A percentile compares a stretch with the other conserved stretches of the same genome.
These are phyloP conservation scores for Brachionus angularis DNA, from an alignment of 1,140 invertebrate genomes.

Conservation along the genomic window DNA sequence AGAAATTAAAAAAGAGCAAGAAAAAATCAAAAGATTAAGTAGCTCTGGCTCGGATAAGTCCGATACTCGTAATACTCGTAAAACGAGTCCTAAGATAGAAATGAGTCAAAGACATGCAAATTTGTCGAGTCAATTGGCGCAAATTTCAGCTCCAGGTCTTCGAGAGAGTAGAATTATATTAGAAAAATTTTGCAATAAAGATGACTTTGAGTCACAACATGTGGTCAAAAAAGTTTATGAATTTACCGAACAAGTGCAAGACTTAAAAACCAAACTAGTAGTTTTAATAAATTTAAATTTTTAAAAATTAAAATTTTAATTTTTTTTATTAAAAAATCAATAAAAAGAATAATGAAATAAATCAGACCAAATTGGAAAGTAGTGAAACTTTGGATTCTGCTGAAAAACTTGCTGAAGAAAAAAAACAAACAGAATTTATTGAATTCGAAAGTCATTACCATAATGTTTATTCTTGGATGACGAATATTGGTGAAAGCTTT, in stretches of 20 bases:
- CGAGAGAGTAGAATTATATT: constrained; percentile 70
- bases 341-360: constrained; percentile 16
- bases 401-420: background rate
- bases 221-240: constrained; percentile 53
- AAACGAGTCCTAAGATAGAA: constrained; percentile 64
- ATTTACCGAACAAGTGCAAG: constrained; percentile 35
- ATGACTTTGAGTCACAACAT: constrained; percentile 65
- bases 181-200: constrained; percentile 65
- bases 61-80: constrained; percentile 65
- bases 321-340: too few relatives aligned
- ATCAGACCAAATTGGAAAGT: too few relatives aligned
- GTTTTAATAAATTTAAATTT: background rate
- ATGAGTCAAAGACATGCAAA: constrained; percentile 67
- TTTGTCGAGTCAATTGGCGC: constrained; percentile 64
- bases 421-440: constrained; percentile 55
- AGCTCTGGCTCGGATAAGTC: constrained; percentile 74
- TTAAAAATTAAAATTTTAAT: too few relatives aligned
- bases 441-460: constrained; percentile 70
- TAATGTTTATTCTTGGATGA: constrained; percentile 68
- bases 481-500: constrained; percentile 68
- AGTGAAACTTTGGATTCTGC: constrained; percentile 1
- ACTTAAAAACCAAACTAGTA: constrained; percentile 1
- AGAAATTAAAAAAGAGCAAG: constrained; percentile 33
- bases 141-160: constrained; percentile 65
- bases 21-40: constrained; percentile 63